Evolutionary conservation across 2,888 invertebrate genomes (phyloP).

Genomic region (Thalpophila matura): DNA sequence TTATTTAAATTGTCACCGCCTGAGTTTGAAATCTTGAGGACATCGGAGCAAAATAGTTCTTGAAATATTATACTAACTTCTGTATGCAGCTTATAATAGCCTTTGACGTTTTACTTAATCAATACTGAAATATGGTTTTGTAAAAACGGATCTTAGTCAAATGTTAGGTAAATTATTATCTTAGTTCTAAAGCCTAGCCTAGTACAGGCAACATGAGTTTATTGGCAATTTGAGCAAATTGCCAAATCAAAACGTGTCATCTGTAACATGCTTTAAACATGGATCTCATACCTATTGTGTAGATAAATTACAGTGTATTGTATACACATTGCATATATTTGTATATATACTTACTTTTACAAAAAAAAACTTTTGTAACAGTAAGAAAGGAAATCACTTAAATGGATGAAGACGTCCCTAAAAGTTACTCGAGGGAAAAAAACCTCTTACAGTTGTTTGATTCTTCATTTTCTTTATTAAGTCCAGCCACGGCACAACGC

Average conservation of each 20-base stretch:
- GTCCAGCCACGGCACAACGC: conserved; percentile 2
- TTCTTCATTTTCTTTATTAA: conserved; percentile 32
- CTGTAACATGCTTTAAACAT: too few species aligned
- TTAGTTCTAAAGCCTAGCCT: too few species aligned
- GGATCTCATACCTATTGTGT: too few species aligned
- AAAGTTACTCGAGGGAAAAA: conserved; percentile 11
- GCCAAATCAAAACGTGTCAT: too few species aligned
- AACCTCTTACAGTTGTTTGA: conserved; percentile 9
- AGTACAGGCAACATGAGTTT: too few species aligned
- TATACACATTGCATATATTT: neutral
- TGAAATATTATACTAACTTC: conserved; percentile 9
- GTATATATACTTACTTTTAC: neutral
- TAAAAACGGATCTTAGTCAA: neutral
- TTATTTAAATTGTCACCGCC: conserved; percentile 40
- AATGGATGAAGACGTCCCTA: conserved; percentile 20
- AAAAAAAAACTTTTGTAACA: conserved; percentile 11
- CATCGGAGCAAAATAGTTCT: conserved; percentile 14
- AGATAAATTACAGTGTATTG: too few species aligned
- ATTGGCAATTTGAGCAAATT: too few species aligned
- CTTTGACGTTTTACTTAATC: too few species aligned
- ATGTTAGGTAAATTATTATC: too few species aligned
- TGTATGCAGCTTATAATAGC: too few species aligned
- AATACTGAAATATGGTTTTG: neutral
- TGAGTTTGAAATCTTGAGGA: conserved; percentile 19
- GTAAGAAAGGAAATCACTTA: conserved; percentile 28